Evolutionary conservation across 2,888 invertebrate genomes (phyloP).

Genomic region (Mystacides longicornis): DNA sequence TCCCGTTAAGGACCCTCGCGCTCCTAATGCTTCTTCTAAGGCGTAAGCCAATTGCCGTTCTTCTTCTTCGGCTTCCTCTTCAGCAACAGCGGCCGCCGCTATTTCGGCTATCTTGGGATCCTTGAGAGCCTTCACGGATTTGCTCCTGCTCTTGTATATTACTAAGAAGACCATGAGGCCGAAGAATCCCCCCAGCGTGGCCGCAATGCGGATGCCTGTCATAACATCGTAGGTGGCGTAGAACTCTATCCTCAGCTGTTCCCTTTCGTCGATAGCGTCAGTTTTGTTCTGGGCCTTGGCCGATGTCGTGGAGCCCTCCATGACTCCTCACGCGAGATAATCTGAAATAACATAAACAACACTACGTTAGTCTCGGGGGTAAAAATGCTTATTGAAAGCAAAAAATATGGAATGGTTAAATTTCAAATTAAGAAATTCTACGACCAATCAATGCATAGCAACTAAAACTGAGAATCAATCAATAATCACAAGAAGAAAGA

Average conservation of each 20-base stretch:
- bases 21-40: constrained; percentile 54
- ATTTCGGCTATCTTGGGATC: constrained; percentile 76
- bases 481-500: no score
- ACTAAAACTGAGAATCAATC: no score
- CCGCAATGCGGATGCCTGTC: constrained; percentile 89
- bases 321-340: constrained; percentile 5
- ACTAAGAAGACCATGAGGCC: constrained; percentile 86
- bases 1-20: constrained; percentile 58
- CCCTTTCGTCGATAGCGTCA: constrained; percentile 42
- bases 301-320: constrained; percentile 16
- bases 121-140: constrained; percentile 64
- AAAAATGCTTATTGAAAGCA: no score
- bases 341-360: background rate
- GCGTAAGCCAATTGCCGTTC: constrained; percentile 69
- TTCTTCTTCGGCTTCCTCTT: constrained; percentile 59
- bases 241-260: constrained; percentile 70
- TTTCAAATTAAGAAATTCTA: no score
- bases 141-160: constrained; percentile 81
- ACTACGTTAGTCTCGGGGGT: background rate
- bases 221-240: constrained; percentile 89
- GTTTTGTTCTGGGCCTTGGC: constrained; percentile 19
- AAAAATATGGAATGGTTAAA: no score
- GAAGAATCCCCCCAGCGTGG: constrained; percentile 86
- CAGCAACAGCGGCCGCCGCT: constrained; percentile 67
- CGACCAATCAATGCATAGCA: no score